Evolutionary conservation across 2,888 invertebrate genomes (phyloP).

Genomic region (Chrysomela aeneicollis): DNA sequence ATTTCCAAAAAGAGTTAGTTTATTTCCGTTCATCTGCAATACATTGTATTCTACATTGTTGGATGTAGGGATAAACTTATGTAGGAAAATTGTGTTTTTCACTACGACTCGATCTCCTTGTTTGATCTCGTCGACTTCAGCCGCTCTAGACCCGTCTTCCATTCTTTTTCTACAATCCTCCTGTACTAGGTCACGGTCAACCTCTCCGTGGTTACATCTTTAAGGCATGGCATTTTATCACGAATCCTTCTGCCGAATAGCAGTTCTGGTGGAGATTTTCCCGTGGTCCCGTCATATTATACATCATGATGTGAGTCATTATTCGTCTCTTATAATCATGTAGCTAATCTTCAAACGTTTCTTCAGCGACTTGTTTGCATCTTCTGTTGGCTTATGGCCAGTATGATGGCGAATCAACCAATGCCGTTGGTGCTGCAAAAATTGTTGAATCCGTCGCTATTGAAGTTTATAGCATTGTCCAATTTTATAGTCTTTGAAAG

Average conservation of each 20-base stretch:
- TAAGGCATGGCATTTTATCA: slow-evolving; percentile 41
- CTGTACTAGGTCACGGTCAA: slow-evolving; percentile 33
- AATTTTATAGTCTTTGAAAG: slow-evolving; percentile 22
- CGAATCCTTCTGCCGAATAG: slow-evolving; percentile 40
- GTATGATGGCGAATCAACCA: slow-evolving; percentile 17
- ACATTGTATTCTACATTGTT: too few species aligned
- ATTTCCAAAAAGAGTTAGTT: slow-evolving; percentile 21
- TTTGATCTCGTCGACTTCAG: slow-evolving; percentile 24
- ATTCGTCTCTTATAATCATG: slow-evolving; percentile 29
- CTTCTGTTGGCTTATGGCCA: slow-evolving; percentile 7
- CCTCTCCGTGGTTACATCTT: slow-evolving; percentile 18
- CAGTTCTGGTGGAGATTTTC: slow-evolving; percentile 44
- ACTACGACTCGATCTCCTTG: slow-evolving; percentile 12
- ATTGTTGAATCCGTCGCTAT: slow-evolving; percentile 26
- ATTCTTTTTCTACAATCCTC: slow-evolving; percentile 38
- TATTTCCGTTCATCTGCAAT: slow-evolving; percentile 27
- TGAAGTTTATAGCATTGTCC: slow-evolving; percentile 22
- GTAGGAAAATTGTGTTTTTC: too few species aligned
- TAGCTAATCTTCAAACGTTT: slow-evolving; percentile 27
- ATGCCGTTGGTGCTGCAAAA: slow-evolving; percentile 18
- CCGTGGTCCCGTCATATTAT: slow-evolving; percentile 45
- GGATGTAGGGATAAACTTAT: too few species aligned
- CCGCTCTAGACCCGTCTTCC: slow-evolving; percentile 30
- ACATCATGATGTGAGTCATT: slow-evolving; percentile 30
- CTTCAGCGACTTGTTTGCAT: slow-evolving; percentile 12